These are phyloP conservation scores for Rhineura floridana DNA, from an alignment of 2,113 vertebrate genomes.

Conservation along the genomic window DNA sequence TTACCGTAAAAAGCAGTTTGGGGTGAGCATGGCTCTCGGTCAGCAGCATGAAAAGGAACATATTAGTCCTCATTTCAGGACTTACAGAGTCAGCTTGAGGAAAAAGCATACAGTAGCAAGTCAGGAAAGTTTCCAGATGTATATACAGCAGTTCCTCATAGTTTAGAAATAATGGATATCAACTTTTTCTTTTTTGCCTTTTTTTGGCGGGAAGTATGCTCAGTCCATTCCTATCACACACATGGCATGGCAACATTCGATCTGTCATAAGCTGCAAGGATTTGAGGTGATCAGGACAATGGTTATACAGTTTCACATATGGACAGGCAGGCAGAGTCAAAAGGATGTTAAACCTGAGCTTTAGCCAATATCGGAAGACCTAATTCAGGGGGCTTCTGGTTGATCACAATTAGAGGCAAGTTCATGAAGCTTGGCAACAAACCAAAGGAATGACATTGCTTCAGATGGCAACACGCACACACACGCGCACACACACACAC, in stretches of 20 bases:
- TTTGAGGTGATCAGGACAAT: background rate
- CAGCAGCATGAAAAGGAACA: background rate
- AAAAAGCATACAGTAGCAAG: background rate
- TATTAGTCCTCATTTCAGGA: background rate
- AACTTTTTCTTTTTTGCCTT: background rate
- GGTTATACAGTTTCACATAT: background rate
- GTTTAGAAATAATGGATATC: background rate
- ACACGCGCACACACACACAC: background rate
- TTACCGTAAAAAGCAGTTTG: background rate
- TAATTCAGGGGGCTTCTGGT: background rate
- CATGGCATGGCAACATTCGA: background rate
- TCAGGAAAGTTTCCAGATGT: background rate
- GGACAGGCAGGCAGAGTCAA: background rate
- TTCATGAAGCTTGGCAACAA: background rate
- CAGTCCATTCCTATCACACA: background rate
- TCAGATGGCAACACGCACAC: background rate
- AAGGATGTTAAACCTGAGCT: constrained; percentile 4
- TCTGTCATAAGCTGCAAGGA: background rate
- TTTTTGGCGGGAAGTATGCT: background rate
- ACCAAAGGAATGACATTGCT: background rate
- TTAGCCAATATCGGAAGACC: background rate
- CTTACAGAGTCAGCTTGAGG: background rate
- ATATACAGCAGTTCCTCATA: background rate
- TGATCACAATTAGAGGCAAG: background rate
- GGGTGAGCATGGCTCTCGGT: background rate